Percentiles rank a stretch among this genome's conserved stretches.
Conservation (phyloP, 2,797 vertebrate species). For the Coregonus ussuriensis region DNA sequence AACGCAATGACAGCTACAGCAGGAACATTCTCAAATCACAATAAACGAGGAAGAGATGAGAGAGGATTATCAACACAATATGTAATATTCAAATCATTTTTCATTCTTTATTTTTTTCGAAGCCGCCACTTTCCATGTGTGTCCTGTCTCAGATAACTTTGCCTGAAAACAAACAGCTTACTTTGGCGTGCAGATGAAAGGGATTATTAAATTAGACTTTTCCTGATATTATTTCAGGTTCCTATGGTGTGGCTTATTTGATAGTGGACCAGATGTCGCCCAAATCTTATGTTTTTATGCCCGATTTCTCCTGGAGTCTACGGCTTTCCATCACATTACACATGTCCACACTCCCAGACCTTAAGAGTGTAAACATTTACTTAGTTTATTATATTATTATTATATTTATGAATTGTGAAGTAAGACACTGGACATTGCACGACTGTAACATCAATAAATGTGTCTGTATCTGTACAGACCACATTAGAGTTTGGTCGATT, state of each 20-base stretch:
- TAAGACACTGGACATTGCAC: no score
- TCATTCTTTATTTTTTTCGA: background rate
- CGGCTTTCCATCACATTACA: background rate
- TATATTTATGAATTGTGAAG: no score
- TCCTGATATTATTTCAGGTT: constrained; percentile 6
- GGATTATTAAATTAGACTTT: background rate
- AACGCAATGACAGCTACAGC: background rate
- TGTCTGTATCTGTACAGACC: no score
- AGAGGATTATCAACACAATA: background rate
- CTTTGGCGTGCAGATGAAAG: background rate
- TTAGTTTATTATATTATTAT: background rate
- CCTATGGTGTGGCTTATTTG: background rate
- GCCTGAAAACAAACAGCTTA: background rate
- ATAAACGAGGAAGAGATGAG: background rate
- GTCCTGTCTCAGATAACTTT: background rate
- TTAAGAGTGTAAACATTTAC: background rate
- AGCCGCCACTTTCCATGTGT: background rate
- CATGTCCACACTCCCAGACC: background rate
- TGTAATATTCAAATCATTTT: background rate
- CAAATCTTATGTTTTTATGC: background rate
- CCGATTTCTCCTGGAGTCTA: background rate
- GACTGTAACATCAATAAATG: no score
- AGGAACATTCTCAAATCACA: background rate
- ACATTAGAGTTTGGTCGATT: background rate
- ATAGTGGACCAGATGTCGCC: background rate